Conservation (phyloP, 1,140 invertebrate species). For the Drosophila subobscura region DNA sequence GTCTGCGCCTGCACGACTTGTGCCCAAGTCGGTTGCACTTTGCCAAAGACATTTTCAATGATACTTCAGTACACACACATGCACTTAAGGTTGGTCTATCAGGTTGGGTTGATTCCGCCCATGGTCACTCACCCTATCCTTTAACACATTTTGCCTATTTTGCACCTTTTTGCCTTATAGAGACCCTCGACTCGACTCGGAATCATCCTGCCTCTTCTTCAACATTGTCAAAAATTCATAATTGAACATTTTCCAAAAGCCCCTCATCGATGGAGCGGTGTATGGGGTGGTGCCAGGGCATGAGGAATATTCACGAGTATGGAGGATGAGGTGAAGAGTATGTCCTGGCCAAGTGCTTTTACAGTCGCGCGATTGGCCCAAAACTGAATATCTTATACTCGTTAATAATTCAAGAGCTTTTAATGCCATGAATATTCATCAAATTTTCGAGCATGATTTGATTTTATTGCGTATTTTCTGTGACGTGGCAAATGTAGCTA, state of each 20-base stretch:
- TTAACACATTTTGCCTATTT: slow-evolving; percentile 56
- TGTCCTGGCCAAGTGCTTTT: slow-evolving; percentile 61
- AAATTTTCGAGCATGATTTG: slow-evolving; percentile 80
- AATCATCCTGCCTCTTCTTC: slow-evolving; percentile 9
- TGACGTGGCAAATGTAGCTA: slow-evolving; percentile 35
- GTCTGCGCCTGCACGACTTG: neutral
- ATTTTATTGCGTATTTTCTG: slow-evolving; percentile 78
- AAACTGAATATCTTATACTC: slow-evolving; percentile 68
- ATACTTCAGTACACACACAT: slow-evolving; percentile 42
- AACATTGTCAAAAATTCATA: slow-evolving; percentile 79
- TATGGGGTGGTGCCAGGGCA: neutral
- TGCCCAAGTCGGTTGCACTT: slow-evolving; percentile 48
- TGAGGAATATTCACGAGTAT: slow-evolving; percentile 38
- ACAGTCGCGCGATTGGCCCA: slow-evolving; percentile 63
- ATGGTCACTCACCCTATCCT: slow-evolving; percentile 11
- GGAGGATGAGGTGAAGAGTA: slow-evolving; percentile 11
- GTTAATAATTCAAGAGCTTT: slow-evolving; percentile 82
- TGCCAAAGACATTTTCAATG: slow-evolving; percentile 44
- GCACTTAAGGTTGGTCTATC: slow-evolving; percentile 12
- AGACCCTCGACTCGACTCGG: slow-evolving; percentile 13
- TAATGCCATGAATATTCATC: slow-evolving; percentile 82
- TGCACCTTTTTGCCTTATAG: slow-evolving; percentile 54
- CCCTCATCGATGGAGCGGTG: neutral
- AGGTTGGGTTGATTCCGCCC: slow-evolving; percentile 1
- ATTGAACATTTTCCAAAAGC: slow-evolving; percentile 68